A percentile compares a stretch with the other conserved stretches of the same genome.
phyloP scores from a whole-genome alignment of 2,797 vertebrate species.

The Glossophaga mutica region DNA sequence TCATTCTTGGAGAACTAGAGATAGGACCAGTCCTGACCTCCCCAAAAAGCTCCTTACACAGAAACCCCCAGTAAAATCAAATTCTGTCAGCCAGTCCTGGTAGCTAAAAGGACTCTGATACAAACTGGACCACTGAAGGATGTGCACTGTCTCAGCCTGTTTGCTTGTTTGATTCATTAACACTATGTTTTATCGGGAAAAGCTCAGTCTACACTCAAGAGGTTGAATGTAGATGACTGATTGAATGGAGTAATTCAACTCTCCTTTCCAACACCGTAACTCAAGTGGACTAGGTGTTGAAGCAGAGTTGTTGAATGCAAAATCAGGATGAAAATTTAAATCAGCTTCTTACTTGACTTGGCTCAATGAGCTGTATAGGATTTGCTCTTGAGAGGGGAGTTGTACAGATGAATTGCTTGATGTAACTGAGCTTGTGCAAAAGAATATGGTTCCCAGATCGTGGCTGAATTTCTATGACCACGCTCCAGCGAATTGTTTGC shows the following conservation, averaged over 20 bases:
- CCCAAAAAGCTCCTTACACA: background rate
- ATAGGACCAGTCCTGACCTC: background rate
- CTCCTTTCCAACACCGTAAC: background rate
- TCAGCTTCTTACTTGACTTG: background rate
- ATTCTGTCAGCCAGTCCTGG: background rate
- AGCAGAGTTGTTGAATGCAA: background rate
- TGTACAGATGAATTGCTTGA: background rate
- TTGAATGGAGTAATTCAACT: background rate
- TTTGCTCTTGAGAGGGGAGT: background rate
- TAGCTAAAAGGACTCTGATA: background rate
- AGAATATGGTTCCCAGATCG: background rate
- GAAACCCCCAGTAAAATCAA: background rate
- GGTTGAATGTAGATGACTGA: background rate
- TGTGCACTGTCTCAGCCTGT: background rate
- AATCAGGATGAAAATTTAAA: background rate
- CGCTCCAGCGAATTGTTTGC: slow-evolving; percentile 13
- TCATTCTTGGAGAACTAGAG: background rate
- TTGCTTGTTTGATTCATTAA: background rate
- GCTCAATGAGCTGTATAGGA: background rate
- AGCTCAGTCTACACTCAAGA: background rate
- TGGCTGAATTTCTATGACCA: background rate
- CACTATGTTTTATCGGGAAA: background rate
- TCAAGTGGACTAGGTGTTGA: background rate
- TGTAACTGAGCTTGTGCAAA: slow-evolving; percentile 26
- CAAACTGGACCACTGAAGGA: background rate